Conservation (phyloP, 2,797 vertebrate species). For the Botia kubotai region DNA sequence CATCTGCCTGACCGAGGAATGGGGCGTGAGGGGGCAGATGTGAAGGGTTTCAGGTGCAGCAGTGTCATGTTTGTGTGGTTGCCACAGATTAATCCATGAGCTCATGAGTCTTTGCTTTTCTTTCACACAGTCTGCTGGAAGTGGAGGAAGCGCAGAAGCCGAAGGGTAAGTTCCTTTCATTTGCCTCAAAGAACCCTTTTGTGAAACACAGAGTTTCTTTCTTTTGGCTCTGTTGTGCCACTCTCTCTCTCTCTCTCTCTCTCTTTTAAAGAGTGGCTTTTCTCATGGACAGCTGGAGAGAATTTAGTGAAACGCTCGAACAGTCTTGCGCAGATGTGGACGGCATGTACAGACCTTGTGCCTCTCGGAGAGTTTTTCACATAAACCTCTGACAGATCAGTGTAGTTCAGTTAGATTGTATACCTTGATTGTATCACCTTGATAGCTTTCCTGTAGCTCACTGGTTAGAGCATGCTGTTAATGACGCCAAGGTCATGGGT, state of each 20-base stretch:
- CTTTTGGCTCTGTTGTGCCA: slow-evolving; percentile 52
- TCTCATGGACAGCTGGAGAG: not conserved
- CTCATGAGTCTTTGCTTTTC: slow-evolving; percentile 43
- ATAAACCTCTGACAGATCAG: not conserved
- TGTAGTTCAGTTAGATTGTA: not conserved
- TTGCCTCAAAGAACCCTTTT: slow-evolving; percentile 54
- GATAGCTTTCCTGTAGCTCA: no score
- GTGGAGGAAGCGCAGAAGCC: slow-evolving; percentile 70
- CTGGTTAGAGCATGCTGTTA: no score
- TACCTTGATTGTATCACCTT: no score
- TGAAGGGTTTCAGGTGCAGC: slow-evolving; percentile 54
- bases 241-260: slow-evolving; percentile 20
- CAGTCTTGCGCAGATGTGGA: not conserved
- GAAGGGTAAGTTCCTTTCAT: slow-evolving; percentile 77
- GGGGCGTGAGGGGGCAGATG: not conserved
- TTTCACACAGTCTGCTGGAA: slow-evolving; percentile 69
- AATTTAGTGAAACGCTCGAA: not conserved
- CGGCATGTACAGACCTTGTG: not conserved
- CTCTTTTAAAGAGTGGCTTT: not conserved
- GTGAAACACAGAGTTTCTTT: slow-evolving; percentile 51
- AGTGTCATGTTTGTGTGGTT: slow-evolving; percentile 56
- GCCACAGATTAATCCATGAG: slow-evolving; percentile 28
- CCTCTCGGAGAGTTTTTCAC: not conserved
- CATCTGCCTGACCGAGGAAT: not conserved
- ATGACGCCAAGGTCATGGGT: no score